phyloP scores from a whole-genome alignment of 2,797 vertebrate genomes.

The Lophura swinhoii region DNA sequence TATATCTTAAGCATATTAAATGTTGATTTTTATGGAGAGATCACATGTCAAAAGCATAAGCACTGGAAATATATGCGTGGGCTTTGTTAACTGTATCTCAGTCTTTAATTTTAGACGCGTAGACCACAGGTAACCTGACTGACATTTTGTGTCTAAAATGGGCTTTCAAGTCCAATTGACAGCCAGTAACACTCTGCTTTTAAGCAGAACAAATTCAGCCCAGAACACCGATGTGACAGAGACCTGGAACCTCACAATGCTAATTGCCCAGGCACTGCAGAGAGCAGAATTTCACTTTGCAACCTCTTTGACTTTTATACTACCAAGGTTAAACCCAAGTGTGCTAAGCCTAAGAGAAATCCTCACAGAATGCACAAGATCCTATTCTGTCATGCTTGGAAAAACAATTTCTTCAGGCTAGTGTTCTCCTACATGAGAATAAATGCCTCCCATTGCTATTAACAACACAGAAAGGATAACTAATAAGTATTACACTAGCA shows the following conservation, averaged over 20 bases:
- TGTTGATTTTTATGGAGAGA: neutral
- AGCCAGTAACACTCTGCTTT: neutral
- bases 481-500: conserved; percentile 48
- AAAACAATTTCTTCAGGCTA: neutral
- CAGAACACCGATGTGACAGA: neutral
- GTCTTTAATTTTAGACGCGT: neutral
- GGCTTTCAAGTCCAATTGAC: neutral
- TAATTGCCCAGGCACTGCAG: accelerated
- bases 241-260: neutral
- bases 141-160: neutral
- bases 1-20: neutral
- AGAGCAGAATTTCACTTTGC: neutral
- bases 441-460: conserved; percentile 33
- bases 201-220: neutral
- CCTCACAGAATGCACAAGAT: neutral
- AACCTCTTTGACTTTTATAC: conserved; percentile 2
- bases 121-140: neutral
- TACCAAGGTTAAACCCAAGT: neutral
- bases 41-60: neutral
- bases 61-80: neutral
- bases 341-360: conserved; percentile 1
- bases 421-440: conserved; percentile 8
- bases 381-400: neutral
- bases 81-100: neutral
- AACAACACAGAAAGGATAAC: conserved; percentile 4